phyloP scores from a whole-genome alignment of 2,113 vertebrate genomes.

The Notothenia coriiceps region DNA sequence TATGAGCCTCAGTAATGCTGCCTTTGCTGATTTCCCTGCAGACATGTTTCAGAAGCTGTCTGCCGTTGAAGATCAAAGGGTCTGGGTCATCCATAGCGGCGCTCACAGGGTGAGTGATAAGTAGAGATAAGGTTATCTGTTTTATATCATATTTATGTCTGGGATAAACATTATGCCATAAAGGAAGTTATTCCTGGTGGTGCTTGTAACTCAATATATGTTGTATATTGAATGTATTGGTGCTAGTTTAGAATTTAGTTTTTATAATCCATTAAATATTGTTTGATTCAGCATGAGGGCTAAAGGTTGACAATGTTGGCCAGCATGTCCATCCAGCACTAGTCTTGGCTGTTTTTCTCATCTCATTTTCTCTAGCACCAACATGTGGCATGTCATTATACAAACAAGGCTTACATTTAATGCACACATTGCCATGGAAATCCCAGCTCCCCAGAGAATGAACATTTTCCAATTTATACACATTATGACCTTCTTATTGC shows the following conservation, averaged over 20 bases:
- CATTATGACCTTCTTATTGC: background rate
- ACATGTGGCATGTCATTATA: too few species aligned
- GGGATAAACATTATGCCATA: background rate
- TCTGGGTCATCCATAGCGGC: constrained; percentile 85
- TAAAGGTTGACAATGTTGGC: too few species aligned
- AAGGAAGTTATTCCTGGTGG: background rate
- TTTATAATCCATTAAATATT: too few species aligned
- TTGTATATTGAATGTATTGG: background rate
- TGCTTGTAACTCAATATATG: too few species aligned
- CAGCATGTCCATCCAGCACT: too few species aligned
- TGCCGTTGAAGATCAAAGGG: constrained; percentile 85
- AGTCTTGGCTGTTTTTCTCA: background rate
- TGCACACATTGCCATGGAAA: too few species aligned
- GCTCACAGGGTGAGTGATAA: constrained; percentile 84
- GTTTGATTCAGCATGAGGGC: too few species aligned
- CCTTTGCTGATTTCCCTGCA: constrained; percentile 57
- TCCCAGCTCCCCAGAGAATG: background rate
- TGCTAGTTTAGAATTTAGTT: too few species aligned
- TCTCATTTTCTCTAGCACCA: too few species aligned
- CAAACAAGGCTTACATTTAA: too few species aligned
- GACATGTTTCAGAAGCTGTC: constrained; percentile 93
- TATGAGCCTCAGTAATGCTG: background rate
- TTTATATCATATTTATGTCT: background rate
- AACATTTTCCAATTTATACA: background rate
- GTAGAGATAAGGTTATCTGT: background rate